Evolutionary conservation across 2,888 invertebrate genomes (phyloP).

Genomic region (Clostera curtula): DNA sequence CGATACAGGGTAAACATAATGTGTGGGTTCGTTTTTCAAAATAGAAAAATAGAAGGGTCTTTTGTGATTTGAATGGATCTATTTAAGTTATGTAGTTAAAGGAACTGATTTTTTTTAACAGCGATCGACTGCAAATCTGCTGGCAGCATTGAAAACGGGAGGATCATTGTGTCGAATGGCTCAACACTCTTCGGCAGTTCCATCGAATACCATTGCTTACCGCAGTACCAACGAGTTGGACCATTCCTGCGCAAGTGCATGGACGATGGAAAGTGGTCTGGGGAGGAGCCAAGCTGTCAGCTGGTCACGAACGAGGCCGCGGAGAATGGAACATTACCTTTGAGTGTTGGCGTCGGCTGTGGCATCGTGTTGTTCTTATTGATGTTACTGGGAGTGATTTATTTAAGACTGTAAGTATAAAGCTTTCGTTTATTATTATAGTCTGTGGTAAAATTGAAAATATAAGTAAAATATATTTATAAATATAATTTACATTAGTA

Average conservation of each 20-base stretch:
- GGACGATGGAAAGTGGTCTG: conserved; percentile 91
- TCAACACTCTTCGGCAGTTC: conserved; percentile 88
- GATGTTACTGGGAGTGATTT: conserved; percentile 85
- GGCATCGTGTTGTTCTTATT: conserved; percentile 87
- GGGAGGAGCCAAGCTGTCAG: conserved; percentile 89
- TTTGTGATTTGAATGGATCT: too few species aligned
- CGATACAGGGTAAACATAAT: too few species aligned
- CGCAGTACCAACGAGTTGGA: conserved; percentile 87
- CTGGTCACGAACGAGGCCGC: conserved; percentile 80
- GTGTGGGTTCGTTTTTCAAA: too few species aligned
- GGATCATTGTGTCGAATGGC: conserved; percentile 89
- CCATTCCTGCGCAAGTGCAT: conserved; percentile 88
- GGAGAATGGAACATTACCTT: conserved; percentile 82
- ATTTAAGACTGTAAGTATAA: conserved; percentile 87
- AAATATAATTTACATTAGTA: too few species aligned
- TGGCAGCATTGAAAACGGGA: conserved; percentile 86
- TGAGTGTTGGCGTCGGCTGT: conserved; percentile 89
- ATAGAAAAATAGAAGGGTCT: too few species aligned
- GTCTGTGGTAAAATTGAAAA: neutral
- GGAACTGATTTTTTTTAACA: conserved; percentile 57
- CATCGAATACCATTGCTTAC: conserved; percentile 92
- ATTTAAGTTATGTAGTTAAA: too few species aligned
- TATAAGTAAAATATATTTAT: conserved; percentile 1
- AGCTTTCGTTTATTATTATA: too few species aligned
- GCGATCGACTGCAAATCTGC: conserved; percentile 91